These are phyloP conservation scores for Brenthis ino DNA, from an alignment of 2,888 invertebrate genomes.

Conservation along the genomic window DNA sequence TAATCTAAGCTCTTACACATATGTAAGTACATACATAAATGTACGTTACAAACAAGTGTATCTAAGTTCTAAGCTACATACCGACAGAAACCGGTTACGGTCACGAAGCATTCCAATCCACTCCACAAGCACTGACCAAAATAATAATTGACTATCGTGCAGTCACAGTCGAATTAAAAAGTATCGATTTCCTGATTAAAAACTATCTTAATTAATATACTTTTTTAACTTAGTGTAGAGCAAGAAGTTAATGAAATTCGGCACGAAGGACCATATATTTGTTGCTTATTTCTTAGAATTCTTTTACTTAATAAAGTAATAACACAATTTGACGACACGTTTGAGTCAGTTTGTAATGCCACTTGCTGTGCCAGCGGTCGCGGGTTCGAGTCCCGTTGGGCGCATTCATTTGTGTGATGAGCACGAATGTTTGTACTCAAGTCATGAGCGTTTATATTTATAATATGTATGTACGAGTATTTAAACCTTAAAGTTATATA, in stretches of 20 bases:
- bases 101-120: conserved; percentile 25
- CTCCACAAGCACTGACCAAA: conserved; percentile 11
- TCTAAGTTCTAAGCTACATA: conserved; percentile 10
- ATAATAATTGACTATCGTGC: conserved; percentile 6
- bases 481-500: too few species aligned
- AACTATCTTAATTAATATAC: neutral
- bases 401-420: too few species aligned
- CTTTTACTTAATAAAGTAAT: neutral
- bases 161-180: conserved; percentile 4
- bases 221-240: too few species aligned
- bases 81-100: conserved; percentile 15
- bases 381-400: too few species aligned
- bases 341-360: too few species aligned
- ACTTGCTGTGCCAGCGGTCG: too few species aligned
- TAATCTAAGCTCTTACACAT: too few species aligned
- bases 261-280: neutral
- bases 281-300: neutral
- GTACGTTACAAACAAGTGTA: neutral
- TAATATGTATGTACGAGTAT: too few species aligned
- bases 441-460: too few species aligned
- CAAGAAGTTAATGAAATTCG: neutral
- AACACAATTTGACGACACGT: neutral
- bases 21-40: too few species aligned
- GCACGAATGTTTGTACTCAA: too few species aligned
- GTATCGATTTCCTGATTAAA: neutral